A percentile compares a stretch with the other conserved stretches of the same genome.
Conservation (phyloP, 2,113 vertebrate species). For the Syngnathus scovelli region DNA sequence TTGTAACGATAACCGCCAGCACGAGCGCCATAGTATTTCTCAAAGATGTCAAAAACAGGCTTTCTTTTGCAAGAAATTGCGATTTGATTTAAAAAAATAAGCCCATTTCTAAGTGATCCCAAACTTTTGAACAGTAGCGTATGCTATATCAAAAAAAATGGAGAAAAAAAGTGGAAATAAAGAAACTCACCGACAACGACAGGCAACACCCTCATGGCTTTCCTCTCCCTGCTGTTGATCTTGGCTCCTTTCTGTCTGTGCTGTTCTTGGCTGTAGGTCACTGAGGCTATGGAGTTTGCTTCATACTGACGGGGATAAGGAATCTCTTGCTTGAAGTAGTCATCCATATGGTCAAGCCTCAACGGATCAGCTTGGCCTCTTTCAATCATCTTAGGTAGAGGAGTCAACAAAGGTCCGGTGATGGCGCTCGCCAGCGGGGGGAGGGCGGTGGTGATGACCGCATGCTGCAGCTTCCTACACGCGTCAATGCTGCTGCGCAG, state of each 20-base stretch:
- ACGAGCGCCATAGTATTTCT: too few species aligned
- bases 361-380: slow-evolving; percentile 52
- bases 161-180: not conserved
- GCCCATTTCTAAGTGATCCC: too few species aligned
- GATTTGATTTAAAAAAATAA: too few species aligned
- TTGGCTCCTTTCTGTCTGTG: slow-evolving; percentile 70
- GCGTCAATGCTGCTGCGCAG: slow-evolving; percentile 74
- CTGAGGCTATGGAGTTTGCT: slow-evolving; percentile 63
- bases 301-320: slow-evolving; percentile 69
- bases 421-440: slow-evolving; percentile 52
- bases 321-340: slow-evolving; percentile 51
- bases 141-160: too few species aligned
- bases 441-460: slow-evolving; percentile 38
- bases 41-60: too few species aligned
- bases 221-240: slow-evolving; percentile 85
- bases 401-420: slow-evolving; percentile 48
- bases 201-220: slow-evolving; percentile 88
- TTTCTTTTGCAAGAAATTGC: too few species aligned
- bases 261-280: slow-evolving; percentile 56
- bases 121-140: too few species aligned
- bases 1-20: too few species aligned
- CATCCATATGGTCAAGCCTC: slow-evolving; percentile 54
- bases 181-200: slow-evolving; percentile 72
- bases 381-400: slow-evolving; percentile 63
- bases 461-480: slow-evolving; percentile 69